Conservation (phyloP, 2,888 invertebrate genomes). For the Diarsia mendica region DNA sequence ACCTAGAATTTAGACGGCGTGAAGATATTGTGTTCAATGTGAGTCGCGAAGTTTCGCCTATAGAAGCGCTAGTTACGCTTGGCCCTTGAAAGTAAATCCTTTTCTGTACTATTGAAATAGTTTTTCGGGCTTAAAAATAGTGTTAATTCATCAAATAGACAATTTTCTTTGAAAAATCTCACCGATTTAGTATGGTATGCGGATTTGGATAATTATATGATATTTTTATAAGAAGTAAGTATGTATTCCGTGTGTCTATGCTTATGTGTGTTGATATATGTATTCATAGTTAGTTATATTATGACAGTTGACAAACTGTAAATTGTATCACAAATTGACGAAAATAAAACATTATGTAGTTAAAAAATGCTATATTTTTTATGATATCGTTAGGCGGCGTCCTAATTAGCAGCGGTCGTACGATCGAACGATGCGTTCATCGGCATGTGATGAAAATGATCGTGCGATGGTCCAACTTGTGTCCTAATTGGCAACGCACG, state of each 20-base stretch:
- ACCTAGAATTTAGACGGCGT: constrained; percentile 26
- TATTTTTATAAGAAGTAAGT: constrained; percentile 33
- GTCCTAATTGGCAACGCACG: too few relatives aligned
- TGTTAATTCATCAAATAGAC: too few relatives aligned
- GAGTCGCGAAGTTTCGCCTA: constrained; percentile 15
- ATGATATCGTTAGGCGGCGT: constrained; percentile 1
- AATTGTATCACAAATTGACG: constrained; percentile 43
- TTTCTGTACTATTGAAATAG: constrained; percentile 12
- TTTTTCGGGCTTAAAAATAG: background rate
- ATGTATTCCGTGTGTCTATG: constrained; percentile 34
- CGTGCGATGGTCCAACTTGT: too few relatives aligned
- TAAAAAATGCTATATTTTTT: constrained; percentile 11
- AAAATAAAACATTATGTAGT: constrained; percentile 23
- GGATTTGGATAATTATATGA: constrained; percentile 22
- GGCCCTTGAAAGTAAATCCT: constrained; percentile 2
- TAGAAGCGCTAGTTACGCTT: constrained; percentile 31
- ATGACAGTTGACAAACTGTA: constrained; percentile 39
- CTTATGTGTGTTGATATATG: constrained; percentile 32
- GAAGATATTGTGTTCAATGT: constrained; percentile 54
- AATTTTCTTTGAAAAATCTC: constrained; percentile 30
- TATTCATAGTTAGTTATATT: constrained; percentile 33
- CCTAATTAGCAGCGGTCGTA: too few relatives aligned
- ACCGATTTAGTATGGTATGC: constrained; percentile 32
- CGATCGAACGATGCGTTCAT: too few relatives aligned
- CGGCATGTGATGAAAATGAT: too few relatives aligned